Evolutionary conservation across 1,140 invertebrate genomes (phyloP).

Genomic region (Drosophila kurseongensis): DNA sequence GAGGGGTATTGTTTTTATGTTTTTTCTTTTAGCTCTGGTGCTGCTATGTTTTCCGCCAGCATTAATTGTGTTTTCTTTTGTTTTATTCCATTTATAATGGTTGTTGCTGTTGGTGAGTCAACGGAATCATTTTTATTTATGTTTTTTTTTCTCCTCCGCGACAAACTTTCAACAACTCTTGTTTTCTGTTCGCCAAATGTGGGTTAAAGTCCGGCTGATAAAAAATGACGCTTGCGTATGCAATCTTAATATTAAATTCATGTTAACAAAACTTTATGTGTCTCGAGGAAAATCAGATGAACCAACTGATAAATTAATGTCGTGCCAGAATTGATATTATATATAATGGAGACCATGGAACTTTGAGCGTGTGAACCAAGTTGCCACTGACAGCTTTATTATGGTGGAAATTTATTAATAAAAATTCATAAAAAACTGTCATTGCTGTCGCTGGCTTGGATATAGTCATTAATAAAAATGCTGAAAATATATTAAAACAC

Average conservation of each 20-base stretch:
- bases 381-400: conserved; percentile 47
- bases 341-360: conserved; percentile 12
- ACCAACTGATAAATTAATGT: conserved; percentile 40
- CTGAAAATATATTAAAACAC: conserved; percentile 24
- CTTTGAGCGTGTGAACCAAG: conserved; percentile 58
- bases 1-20: conserved; percentile 19
- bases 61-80: conserved; percentile 46
- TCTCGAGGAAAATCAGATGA: conserved; percentile 25
- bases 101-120: conserved; percentile 22
- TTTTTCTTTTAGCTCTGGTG: conserved; percentile 7
- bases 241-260: conserved; percentile 26
- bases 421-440: conserved; percentile 53
- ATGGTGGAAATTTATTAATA: conserved; percentile 42
- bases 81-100: conserved; percentile 42
- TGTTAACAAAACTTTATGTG: conserved; percentile 30
- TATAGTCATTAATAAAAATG: conserved; percentile 38
- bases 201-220: conserved; percentile 23
- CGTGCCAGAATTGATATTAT: conserved; percentile 16
- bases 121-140: conserved; percentile 15
- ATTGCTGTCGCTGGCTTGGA: conserved; percentile 22
- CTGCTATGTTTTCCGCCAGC: conserved; percentile 28
- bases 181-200: conserved; percentile 27
- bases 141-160: background rate
- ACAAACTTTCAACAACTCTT: conserved; percentile 34
- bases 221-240: conserved; percentile 25